phyloP scores from a whole-genome alignment of 2,797 vertebrate species.

The Masticophis lateralis region DNA sequence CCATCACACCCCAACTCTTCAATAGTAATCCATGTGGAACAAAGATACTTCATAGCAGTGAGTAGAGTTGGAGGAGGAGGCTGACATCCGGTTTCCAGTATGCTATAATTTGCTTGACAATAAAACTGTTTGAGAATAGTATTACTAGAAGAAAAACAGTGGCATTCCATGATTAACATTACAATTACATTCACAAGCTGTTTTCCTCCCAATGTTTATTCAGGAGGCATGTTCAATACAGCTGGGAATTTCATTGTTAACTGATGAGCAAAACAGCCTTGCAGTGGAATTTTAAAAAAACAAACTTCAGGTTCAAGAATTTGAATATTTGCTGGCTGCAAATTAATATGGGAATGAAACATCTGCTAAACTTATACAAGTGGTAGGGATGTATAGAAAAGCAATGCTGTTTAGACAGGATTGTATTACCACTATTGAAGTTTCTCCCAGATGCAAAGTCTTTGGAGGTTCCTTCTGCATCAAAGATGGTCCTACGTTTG shows the following conservation, averaged over 20 bases:
- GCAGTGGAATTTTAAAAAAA: not conserved
- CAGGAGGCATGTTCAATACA: constrained; percentile 23
- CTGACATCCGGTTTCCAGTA: constrained; percentile 1
- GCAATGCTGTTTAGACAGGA: not conserved
- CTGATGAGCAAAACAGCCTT: constrained; percentile 25
- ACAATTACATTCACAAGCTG: constrained; percentile 24
- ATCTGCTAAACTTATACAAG: not conserved
- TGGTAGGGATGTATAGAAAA: not conserved
- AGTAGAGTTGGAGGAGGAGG: not conserved
- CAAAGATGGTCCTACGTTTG: not conserved
- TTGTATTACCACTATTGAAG: no score
- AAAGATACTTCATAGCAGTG: constrained; percentile 9
- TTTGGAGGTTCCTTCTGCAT: not conserved
- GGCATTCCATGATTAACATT: constrained; percentile 33
- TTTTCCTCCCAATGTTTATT: constrained; percentile 42
- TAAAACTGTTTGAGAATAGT: constrained; percentile 10
- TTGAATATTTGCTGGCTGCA: constrained; percentile 12
- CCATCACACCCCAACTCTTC: not conserved
- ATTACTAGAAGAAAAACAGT: constrained; percentile 10
- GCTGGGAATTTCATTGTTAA: constrained; percentile 48
- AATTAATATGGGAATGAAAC: constrained; percentile 16
- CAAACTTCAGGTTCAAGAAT: constrained; percentile 14
- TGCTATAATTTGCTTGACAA: not conserved
- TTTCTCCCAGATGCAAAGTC: not conserved
- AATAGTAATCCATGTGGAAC: not conserved